Base-by-base conservation (phyloP, 2,888 invertebrate species). In the Reticulitermes lucifugus region DNA sequence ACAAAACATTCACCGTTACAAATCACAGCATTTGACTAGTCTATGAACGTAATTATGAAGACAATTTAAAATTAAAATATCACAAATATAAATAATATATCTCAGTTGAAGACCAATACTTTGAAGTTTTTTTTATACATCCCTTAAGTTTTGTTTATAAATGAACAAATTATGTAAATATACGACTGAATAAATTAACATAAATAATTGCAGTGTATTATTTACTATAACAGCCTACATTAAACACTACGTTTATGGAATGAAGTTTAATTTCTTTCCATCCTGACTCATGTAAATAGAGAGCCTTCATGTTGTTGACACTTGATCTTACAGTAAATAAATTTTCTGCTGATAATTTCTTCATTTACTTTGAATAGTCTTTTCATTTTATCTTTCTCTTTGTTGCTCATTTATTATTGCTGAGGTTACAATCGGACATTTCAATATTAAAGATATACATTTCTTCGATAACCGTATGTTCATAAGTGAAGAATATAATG, bases 341-440 rank as follows among this genome's bases (percentile, higher is more conserved):
- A 12, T 73, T 18, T 2, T 41, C 41, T 73, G 73, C 1, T 41
- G 35, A 41, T 10, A n/a, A 22, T 3, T n/a, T 46, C 22, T 46
- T 46, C 77, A 3, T 18, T 22, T 77, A 18, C 9, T 0, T 6
- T 46, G 25, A 77, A 9, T n/a, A 41, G 46, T 46, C 22, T 21
- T 46, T n/a, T 14, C 46, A 35, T 7, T 41, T 21, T 71, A 60
- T 84, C 84, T 84, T 79, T 84, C 84, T 79, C 84, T 84, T 84
- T 84, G 84, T 84, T 84, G 84, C 84, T 84, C 79, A 79, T 65
- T 55, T 43, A 29, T 83, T 83, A 81, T 81, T 81, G 81, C 81
- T 81, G 25, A 81, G 29, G 81, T 81, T 81, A 65, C 81, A 60
- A 60, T 81, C 60, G 60, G 60, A 55, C 35, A 55, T 73, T 35